Conservation (phyloP, 2,113 vertebrate genomes). For the Engystomops pustulosus region DNA sequence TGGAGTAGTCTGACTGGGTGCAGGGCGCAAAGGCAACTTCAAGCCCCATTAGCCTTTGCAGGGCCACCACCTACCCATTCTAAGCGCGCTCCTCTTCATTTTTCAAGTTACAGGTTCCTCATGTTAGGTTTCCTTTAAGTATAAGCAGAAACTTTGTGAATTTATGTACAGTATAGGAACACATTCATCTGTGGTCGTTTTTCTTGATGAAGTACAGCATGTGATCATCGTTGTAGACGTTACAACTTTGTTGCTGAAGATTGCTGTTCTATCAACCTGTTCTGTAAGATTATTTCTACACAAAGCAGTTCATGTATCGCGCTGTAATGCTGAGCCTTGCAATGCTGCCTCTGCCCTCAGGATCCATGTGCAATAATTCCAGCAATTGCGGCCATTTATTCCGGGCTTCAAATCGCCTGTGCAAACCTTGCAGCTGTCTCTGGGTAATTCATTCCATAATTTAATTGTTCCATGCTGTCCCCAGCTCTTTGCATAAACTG, state of each 20-base stretch:
- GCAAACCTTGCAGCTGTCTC: slow-evolving; percentile 70
- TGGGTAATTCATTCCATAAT: slow-evolving; percentile 67
- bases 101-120: no score
- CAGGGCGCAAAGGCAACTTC: no score
- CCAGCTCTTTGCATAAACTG: slow-evolving; percentile 68
- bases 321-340: slow-evolving; percentile 63
- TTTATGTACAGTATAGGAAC: no score
- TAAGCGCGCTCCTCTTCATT: no score
- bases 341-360: slow-evolving; percentile 65
- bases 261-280: slow-evolving; percentile 23
- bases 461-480: slow-evolving; percentile 70
- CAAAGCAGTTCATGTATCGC: slow-evolving; percentile 60
- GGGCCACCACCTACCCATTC: no score
- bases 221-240: neutral
- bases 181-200: no score
- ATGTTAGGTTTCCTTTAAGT: no score
- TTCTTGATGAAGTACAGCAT: neutral
- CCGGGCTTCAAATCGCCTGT: slow-evolving; percentile 64
- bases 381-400: slow-evolving; percentile 63
- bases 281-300: slow-evolving; percentile 58
- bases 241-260: slow-evolving; percentile 31
- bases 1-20: no score
- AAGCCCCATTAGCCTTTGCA: no score
- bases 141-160: no score
- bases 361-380: slow-evolving; percentile 65